Percentiles rank a stretch among this genome's conserved stretches.
phyloP scores from a whole-genome alignment of 2,888 invertebrate genomes.

The Caenorhabditis sp. region DNA sequence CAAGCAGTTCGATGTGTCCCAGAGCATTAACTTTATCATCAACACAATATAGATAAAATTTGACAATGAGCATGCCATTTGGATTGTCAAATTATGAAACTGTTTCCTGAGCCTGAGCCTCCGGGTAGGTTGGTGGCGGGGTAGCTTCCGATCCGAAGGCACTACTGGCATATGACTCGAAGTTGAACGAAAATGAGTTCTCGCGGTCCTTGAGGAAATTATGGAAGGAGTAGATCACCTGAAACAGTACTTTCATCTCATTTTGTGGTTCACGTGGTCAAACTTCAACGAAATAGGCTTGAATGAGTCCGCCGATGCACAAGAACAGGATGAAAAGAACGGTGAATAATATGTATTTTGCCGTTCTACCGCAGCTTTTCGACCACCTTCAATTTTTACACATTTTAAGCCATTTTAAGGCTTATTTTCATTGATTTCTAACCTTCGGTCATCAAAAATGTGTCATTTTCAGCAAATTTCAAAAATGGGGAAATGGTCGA shows the following conservation, averaged over 20 bases:
- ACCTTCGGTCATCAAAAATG: too few species aligned
- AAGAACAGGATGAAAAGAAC: conserved; percentile 66
- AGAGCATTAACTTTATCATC: conserved; percentile 16
- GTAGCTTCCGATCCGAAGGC: conserved; percentile 36
- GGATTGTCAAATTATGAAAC: background rate
- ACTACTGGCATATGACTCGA: conserved; percentile 55
- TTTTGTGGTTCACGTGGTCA: too few species aligned
- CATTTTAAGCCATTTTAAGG: too few species aligned
- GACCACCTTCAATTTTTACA: conserved; percentile 1
- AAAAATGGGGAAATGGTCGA: too few species aligned
- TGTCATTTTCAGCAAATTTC: background rate
- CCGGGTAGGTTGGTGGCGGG: conserved; percentile 41
- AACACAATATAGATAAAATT: background rate
- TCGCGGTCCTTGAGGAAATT: conserved; percentile 63
- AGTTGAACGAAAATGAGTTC: conserved; percentile 65
- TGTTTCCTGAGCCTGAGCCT: conserved; percentile 15
- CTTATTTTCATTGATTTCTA: too few species aligned
- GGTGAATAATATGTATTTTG: conserved; percentile 42
- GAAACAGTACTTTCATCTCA: too few species aligned
- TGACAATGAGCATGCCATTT: background rate
- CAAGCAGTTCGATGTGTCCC: conserved; percentile 2
- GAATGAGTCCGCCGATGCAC: conserved; percentile 61
- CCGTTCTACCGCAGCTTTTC: conserved; percentile 21
- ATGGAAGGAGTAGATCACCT: conserved; percentile 64
- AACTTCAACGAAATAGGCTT: conserved; percentile 70